Base-by-base conservation (phyloP, 2,113 vertebrate genomes). In the Brachyhypopomus occidentalis region DNA sequence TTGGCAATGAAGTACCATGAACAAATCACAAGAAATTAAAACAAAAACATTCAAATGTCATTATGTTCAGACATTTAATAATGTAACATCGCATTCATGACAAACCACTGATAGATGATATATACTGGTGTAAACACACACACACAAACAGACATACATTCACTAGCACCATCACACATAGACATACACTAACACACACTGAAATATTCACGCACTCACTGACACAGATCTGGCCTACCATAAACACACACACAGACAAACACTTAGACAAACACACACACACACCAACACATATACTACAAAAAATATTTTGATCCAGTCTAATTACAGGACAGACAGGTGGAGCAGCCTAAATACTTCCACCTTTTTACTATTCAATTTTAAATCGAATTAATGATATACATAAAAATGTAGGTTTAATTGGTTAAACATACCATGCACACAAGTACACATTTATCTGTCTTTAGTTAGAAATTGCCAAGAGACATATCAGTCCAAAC, bases 11-110 rank as follows among this genome's bases (percentile, higher is more conserved):
- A 36, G 27, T 16, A 36, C 14, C 20, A 22, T 34, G 34, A 60
- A 22, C 58, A 60, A 75, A 66, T 60, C 74, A 22, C 75, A 27
- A 63, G 22, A 63, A 77, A 59, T 41, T 34, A 36, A 17, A 27
- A 25, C 20, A 22, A 25, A 62, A 71, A 27, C 27, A 71, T 56
- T 55, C 45, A 56, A 45, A 60, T 70, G n/a, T n/a, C n/a, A n/a
- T n/a, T n/a, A 63, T 45, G n/a, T 64, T 77, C 34, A 64, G 36
- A n/a, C 67, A 52, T 52, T 52, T 52, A 52, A 52, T 52, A 52
- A 52, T 52, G 45, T 52, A 77, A 72, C 45, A 25, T 25, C 9
- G 17, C 20, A 27, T 27, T 78, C 30, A 45, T 52, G 56, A 72
- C 19, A 63, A 69, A 77, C 25, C 6, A 72, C 41, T 8, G n/a